Evolutionary conservation across 2,888 invertebrate species (phyloP).

Genomic region (Pyralis farinalis): DNA sequence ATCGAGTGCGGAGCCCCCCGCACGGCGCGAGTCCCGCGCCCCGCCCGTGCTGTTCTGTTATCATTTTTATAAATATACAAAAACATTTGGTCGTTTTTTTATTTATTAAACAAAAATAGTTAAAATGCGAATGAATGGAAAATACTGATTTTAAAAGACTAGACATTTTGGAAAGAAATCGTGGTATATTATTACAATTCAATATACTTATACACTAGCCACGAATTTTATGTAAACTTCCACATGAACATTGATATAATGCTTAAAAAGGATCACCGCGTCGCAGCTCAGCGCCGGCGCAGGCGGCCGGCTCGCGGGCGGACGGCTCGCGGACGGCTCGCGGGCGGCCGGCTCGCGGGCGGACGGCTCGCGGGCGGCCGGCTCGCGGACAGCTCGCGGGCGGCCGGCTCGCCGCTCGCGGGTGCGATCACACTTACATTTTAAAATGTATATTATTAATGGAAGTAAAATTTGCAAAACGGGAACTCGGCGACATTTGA

Average conservation of each 20-base stretch:
- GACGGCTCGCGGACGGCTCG: no score
- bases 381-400: no score
- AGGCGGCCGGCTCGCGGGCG: no score
- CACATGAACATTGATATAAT: conserved; percentile 37
- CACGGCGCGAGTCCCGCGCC: conserved; percentile 24
- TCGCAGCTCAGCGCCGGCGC: no score
- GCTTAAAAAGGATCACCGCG: conserved; percentile 30
- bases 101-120: conserved; percentile 41
- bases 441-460: conserved; percentile 32
- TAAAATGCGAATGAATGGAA: conserved; percentile 33
- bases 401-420: no score
- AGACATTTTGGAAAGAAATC: conserved; percentile 39
- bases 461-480: conserved; percentile 24
- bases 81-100: conserved; percentile 57
- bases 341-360: no score
- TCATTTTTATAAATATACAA: conserved; percentile 61
- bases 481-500: conserved; percentile 12
- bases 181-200: conserved; percentile 28
- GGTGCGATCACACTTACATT: no score
- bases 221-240: conserved; percentile 26
- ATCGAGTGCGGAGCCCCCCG: conserved; percentile 28
- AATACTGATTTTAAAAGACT: conserved; percentile 46
- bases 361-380: no score
- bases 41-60: conserved; percentile 28
- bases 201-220: conserved; percentile 31